phyloP scores from a whole-genome alignment of 1,140 invertebrate species.

The Ephestia elutella region DNA sequence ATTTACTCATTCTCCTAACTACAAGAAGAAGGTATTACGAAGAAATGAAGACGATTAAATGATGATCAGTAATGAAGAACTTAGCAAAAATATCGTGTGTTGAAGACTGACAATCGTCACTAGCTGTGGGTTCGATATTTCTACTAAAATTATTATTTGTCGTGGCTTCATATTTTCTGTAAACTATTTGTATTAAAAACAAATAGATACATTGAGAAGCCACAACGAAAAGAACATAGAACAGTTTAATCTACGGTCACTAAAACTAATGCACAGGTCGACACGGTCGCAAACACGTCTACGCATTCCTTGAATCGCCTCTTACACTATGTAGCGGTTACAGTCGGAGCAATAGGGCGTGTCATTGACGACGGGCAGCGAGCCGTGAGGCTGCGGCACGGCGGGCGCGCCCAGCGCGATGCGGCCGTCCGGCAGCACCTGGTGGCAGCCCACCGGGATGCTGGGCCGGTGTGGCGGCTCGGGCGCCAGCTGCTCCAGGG shows the following conservation, averaged over 20 bases:
- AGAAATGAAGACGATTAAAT: slow-evolving; percentile 27
- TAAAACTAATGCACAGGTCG: slow-evolving; percentile 47
- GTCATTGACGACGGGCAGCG: slow-evolving; percentile 62
- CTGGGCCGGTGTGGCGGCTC: slow-evolving; percentile 64
- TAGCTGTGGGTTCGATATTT: not conserved
- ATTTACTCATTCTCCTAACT: slow-evolving; percentile 27
- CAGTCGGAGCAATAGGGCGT: slow-evolving; percentile 82
- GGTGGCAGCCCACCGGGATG: slow-evolving; percentile 65
- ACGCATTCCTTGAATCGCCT: slow-evolving; percentile 55
- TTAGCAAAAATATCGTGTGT: slow-evolving; percentile 21
- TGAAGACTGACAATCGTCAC: not conserved
- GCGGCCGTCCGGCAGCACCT: slow-evolving; percentile 55
- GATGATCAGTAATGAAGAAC: slow-evolving; percentile 14
- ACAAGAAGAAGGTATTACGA: slow-evolving; percentile 19
- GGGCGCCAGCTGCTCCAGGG: slow-evolving; percentile 51
- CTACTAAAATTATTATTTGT: slow-evolving; percentile 11
- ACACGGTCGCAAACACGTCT: slow-evolving; percentile 71
- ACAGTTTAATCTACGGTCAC: slow-evolving; percentile 29
- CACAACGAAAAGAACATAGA: slow-evolving; percentile 7
- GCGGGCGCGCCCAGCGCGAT: slow-evolving; percentile 54
- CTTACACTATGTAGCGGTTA: slow-evolving; percentile 86
- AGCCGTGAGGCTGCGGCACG: slow-evolving; percentile 35
- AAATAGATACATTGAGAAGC: slow-evolving; percentile 1
- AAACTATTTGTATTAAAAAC: not conserved
- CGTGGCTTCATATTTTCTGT: slow-evolving; percentile 13